phyloP scores from a whole-genome alignment of 2,888 invertebrate species.

The Parnassius glacialis region DNA sequence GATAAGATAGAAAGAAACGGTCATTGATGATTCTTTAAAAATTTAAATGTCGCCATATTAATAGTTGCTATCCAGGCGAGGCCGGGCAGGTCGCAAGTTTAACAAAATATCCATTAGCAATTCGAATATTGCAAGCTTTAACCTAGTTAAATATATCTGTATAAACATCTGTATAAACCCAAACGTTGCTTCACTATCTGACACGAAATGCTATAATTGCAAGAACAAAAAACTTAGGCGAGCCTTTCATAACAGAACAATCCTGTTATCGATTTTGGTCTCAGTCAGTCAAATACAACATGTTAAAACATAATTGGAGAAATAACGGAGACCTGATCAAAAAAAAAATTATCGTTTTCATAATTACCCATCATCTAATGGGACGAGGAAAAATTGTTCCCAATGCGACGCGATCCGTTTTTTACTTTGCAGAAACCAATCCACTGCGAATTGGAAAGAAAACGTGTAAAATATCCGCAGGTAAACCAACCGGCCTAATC shows the following conservation, averaged over 20 bases:
- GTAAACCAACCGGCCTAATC: conserved; percentile 72
- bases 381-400: conserved; percentile 39
- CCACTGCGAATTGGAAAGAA: conserved; percentile 38
- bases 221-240: background rate
- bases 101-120: no score
- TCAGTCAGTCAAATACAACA: conserved; percentile 28
- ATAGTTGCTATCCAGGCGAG: no score
- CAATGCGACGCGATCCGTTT: conserved; percentile 40
- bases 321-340: background rate
- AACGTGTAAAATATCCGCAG: conserved; percentile 58
- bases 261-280: conserved; percentile 46
- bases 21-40: no score
- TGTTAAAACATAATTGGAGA: background rate
- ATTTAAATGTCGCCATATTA: no score
- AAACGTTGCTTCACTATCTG: conserved; percentile 9
- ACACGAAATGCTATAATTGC: background rate
- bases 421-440: conserved; percentile 57
- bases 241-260: conserved; percentile 34
- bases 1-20: no score
- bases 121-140: no score
- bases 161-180: no score
- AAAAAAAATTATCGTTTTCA: conserved; percentile 57
- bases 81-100: no score
- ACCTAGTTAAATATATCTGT: no score
- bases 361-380: conserved; percentile 53